Percentiles rank a stretch among this genome's conserved stretches.
Evolutionary conservation across 2,797 vertebrate genomes (phyloP).

Genomic region (Urophycis tenuis): DNA sequence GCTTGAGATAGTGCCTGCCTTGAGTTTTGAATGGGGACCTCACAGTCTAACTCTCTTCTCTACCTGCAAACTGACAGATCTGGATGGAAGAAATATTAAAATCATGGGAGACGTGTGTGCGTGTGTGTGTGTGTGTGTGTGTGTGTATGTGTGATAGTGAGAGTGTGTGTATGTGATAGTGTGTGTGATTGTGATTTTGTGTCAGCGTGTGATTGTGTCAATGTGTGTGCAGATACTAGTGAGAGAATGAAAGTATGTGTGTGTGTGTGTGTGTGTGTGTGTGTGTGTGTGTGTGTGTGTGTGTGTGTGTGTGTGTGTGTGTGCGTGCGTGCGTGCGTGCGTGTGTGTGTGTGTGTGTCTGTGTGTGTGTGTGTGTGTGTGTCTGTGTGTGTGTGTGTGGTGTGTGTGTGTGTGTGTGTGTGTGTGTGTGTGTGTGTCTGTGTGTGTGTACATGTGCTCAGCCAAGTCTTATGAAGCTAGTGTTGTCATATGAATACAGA

Average conservation of each 20-base stretch:
- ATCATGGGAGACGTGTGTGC: not conserved
- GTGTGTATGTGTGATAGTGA: not conserved
- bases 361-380: not conserved
- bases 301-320: conserved; percentile 1
- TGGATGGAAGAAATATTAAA: not conserved
- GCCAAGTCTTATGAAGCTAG: not conserved
- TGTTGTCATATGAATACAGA: no score
- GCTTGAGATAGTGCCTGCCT: not conserved
- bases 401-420: no score
- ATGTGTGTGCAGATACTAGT: no score
- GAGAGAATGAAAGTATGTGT: not conserved
- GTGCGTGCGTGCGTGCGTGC: not conserved
- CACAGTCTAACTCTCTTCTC: not conserved
- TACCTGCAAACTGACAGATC: not conserved
- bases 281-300: not conserved
- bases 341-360: not conserved
- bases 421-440: not conserved
- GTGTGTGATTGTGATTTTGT: not conserved
- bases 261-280: not conserved
- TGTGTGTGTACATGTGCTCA: not conserved
- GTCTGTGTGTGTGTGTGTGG: not conserved
- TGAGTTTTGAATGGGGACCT: not conserved
- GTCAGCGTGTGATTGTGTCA: not conserved
- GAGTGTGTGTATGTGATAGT: not conserved
- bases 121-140: not conserved